A percentile compares a stretch with the other conserved stretches of the same genome.
phyloP scores from a whole-genome alignment of 2,888 invertebrate genomes.

The Gastrophysa polygoni region DNA sequence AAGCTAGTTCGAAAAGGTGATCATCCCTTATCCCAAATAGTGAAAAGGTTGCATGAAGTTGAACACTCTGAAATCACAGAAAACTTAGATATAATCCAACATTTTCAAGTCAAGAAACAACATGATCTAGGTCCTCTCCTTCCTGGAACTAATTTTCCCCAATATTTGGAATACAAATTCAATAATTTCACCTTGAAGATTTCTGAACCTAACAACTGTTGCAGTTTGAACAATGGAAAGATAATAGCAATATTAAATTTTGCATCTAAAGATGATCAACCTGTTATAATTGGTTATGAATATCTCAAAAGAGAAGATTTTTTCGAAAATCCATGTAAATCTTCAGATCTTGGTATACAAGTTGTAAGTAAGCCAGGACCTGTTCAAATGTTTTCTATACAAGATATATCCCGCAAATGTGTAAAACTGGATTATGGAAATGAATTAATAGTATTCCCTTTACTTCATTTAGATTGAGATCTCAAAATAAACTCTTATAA shows the following conservation, averaged over 20 bases:
- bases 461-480: constrained; percentile 5
- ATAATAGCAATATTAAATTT: constrained; percentile 15
- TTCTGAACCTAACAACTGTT: constrained; percentile 20
- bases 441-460: constrained; percentile 8
- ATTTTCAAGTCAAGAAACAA: constrained; percentile 9
- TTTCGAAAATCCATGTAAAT: constrained; percentile 16
- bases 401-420: constrained; percentile 19
- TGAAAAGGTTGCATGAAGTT: constrained; percentile 16
- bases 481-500: too few species aligned
- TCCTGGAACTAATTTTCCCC: constrained; percentile 16
- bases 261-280: constrained; percentile 1
- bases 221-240: constrained; percentile 12
- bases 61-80: constrained; percentile 11
- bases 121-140: constrained; percentile 18
- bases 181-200: constrained; percentile 13
- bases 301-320: constrained; percentile 10
- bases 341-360: constrained; percentile 14
- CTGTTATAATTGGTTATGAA: constrained; percentile 18
- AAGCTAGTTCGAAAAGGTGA: constrained; percentile 17
- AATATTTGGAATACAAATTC: constrained; percentile 10
- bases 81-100: background rate
- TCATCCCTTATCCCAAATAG: constrained; percentile 18
- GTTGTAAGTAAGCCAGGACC: constrained; percentile 17
- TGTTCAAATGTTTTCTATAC: constrained; percentile 13
- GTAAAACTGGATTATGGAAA: constrained; percentile 15